These are phyloP conservation scores for Eupithecia exiguata DNA, from an alignment of 2,888 invertebrate genomes.

Conservation along the genomic window DNA sequence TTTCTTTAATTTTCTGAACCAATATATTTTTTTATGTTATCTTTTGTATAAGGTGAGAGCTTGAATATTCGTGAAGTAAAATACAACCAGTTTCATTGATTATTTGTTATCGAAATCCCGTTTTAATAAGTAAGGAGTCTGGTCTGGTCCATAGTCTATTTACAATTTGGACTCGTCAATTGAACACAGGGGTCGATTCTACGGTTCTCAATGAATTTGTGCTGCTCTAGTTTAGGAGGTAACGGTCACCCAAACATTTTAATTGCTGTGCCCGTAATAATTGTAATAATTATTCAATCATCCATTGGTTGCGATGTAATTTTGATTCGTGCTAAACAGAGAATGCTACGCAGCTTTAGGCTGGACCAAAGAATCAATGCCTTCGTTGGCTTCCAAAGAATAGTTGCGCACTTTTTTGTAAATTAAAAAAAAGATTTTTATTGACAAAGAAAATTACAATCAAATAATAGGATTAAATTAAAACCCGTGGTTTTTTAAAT, in stretches of 20 bases:
- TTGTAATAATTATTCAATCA: conserved; percentile 19
- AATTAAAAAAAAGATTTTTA: too few relatives aligned
- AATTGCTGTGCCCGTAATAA: conserved; percentile 16
- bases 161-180: conserved; percentile 8
- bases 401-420: too few relatives aligned
- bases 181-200: neutral
- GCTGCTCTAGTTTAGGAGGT: conserved; percentile 16
- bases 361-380: neutral
- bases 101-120: neutral
- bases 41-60: too few relatives aligned
- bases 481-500: too few relatives aligned
- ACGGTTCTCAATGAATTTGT: conserved; percentile 13
- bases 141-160: neutral
- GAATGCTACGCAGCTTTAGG: neutral
- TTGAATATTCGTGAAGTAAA: neutral
- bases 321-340: neutral
- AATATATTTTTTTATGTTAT: too few relatives aligned
- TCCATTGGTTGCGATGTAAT: conserved; percentile 2
- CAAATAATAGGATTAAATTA: too few relatives aligned
- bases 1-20: too few relatives aligned
- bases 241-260: conserved; percentile 18
- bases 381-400: too few relatives aligned
- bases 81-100: neutral
- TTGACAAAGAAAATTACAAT: too few relatives aligned
- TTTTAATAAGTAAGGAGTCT: neutral